phyloP scores from a whole-genome alignment of 2,113 vertebrate species.

The Rhinolophus sinicus region DNA sequence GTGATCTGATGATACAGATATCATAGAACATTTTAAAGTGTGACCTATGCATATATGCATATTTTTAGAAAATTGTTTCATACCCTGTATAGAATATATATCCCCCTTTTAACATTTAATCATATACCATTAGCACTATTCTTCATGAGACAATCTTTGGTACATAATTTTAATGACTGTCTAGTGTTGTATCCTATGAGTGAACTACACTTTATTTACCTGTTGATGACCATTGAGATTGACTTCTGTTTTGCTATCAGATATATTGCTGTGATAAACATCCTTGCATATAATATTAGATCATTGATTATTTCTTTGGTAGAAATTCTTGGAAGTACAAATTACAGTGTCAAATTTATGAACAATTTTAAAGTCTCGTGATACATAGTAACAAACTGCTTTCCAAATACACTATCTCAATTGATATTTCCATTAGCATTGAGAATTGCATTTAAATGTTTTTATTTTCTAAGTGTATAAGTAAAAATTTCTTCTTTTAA shows the following conservation, averaged over 20 bases:
- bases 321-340: slow-evolving; percentile 34
- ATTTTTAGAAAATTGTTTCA: slow-evolving; percentile 21
- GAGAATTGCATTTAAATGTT: neutral
- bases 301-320: neutral
- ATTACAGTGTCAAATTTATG: slow-evolving; percentile 42
- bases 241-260: slow-evolving; percentile 23
- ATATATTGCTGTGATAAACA: neutral
- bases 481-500: slow-evolving; percentile 17
- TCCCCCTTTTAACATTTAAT: slow-evolving; percentile 9
- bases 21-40: neutral
- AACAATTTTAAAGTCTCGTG: slow-evolving; percentile 15
- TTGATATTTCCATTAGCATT: neutral
- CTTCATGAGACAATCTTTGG: slow-evolving; percentile 6
- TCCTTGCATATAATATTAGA: neutral
- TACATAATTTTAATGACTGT: neutral
- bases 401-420: neutral
- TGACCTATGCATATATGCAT: neutral
- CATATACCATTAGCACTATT: neutral
- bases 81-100: neutral
- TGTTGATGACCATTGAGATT: neutral
- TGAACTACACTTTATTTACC: neutral
- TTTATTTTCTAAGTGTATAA: neutral
- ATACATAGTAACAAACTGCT: neutral
- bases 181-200: neutral
- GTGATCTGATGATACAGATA: neutral